These are phyloP conservation scores for Coelogynopora nodosa DNA, from an alignment of 2,888 invertebrate genomes.

Conservation along the genomic window DNA sequence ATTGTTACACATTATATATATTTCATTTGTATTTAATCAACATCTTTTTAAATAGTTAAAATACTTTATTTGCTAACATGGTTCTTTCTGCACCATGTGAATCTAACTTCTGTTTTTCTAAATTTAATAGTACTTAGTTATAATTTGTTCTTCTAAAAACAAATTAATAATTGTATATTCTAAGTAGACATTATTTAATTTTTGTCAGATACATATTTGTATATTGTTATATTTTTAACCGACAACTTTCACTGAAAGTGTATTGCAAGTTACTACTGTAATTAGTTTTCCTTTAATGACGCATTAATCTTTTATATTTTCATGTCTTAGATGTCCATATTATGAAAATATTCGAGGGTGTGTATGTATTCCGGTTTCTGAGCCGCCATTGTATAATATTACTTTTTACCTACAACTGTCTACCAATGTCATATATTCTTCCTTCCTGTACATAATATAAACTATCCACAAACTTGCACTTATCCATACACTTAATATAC, in stretches of 20 bases:
- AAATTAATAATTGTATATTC: background rate
- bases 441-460: background rate
- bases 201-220: conserved; percentile 26
- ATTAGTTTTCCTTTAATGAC: background rate
- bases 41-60: background rate
- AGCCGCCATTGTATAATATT: background rate
- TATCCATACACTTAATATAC: background rate
- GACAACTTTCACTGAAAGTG: conserved; percentile 17
- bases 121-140: too few species aligned
- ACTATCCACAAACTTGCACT: background rate
- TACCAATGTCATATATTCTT: background rate
- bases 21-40: background rate
- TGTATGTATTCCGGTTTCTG: background rate
- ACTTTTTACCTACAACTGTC: background rate
- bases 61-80: background rate
- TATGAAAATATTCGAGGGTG: background rate
- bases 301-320: conserved; percentile 1
- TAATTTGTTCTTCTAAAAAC: background rate
- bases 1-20: conserved; percentile 11
- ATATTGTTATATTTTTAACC: conserved; percentile 20
- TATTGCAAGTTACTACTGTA: background rate
- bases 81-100: too few species aligned
- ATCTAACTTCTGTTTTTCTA: background rate
- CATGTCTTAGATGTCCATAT: conserved; percentile 29
- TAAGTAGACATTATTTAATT: too few species aligned